Conservation (phyloP, 1,140 invertebrate species). For the Nebria ingens region DNA sequence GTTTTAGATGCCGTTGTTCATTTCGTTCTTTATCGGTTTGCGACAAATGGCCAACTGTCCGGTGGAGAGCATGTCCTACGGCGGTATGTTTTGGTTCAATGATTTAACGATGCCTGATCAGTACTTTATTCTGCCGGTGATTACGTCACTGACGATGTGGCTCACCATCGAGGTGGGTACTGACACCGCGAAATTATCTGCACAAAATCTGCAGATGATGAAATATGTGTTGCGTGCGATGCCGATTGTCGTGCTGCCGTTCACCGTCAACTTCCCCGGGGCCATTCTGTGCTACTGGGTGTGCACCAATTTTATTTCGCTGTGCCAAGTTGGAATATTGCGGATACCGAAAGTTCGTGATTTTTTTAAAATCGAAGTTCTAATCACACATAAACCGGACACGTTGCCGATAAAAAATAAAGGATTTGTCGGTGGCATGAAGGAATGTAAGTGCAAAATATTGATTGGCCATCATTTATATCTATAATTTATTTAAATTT, state of each 20-base stretch:
- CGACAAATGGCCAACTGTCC: constrained; percentile 76
- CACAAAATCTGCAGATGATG: constrained; percentile 54
- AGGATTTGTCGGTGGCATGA: constrained; percentile 65
- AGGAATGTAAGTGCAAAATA: constrained; percentile 58
- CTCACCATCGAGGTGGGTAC: constrained; percentile 76
- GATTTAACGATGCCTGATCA: constrained; percentile 89
- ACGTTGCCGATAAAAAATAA: constrained; percentile 56
- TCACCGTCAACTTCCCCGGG: constrained; percentile 80
- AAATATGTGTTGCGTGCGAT: constrained; percentile 63
- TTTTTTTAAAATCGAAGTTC: constrained; percentile 67
- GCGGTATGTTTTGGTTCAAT: constrained; percentile 88
- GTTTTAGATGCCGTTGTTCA: constrained; percentile 70
- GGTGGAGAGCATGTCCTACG: constrained; percentile 74
- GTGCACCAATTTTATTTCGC: constrained; percentile 78
- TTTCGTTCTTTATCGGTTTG: constrained; percentile 82
- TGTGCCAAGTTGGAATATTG: constrained; percentile 71
- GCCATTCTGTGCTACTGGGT: constrained; percentile 87
- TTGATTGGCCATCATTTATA: constrained; percentile 13
- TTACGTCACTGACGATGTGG: constrained; percentile 71
- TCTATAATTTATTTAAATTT: constrained; percentile 18
- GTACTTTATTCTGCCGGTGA: constrained; percentile 74
- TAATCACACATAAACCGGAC: constrained; percentile 45
- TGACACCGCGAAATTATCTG: constrained; percentile 55
- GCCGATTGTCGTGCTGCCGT: constrained; percentile 74
- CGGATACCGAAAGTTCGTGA: constrained; percentile 61